Conservation (phyloP, 2,797 vertebrate species). For the Phoxinus dragarum region DNA sequence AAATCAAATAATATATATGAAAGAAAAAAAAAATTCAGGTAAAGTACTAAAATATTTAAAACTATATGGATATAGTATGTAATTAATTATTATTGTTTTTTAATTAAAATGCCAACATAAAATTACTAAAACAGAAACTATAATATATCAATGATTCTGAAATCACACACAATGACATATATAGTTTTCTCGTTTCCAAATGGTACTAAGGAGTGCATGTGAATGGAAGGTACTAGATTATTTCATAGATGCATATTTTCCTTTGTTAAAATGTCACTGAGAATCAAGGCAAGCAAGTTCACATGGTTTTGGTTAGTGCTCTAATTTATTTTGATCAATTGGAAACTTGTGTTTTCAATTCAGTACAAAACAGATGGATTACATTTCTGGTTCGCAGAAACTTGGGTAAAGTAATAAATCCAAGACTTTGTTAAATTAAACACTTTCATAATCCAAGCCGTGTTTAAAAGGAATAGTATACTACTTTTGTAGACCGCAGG, state of each 20-base stretch:
- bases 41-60: no score
- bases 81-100: no score
- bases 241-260: background rate
- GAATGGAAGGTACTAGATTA: background rate
- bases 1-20: background rate
- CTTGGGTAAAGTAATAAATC: background rate
- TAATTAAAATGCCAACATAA: background rate
- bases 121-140: background rate
- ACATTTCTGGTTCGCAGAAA: background rate
- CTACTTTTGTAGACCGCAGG: background rate
- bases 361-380: background rate
- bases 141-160: background rate
- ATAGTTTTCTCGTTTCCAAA: background rate
- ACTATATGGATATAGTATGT: no score
- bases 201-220: background rate
- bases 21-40: background rate
- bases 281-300: constrained; percentile 28
- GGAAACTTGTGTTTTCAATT: constrained; percentile 51
- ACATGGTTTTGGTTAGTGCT: constrained; percentile 55
- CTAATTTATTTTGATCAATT: constrained; percentile 61
- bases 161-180: background rate
- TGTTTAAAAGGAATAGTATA: background rate
- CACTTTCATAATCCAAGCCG: background rate
- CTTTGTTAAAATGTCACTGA: background rate
- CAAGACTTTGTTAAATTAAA: background rate